Evolutionary conservation across 2,113 vertebrate genomes (phyloP).

Genomic region (Tyto alba): DNA sequence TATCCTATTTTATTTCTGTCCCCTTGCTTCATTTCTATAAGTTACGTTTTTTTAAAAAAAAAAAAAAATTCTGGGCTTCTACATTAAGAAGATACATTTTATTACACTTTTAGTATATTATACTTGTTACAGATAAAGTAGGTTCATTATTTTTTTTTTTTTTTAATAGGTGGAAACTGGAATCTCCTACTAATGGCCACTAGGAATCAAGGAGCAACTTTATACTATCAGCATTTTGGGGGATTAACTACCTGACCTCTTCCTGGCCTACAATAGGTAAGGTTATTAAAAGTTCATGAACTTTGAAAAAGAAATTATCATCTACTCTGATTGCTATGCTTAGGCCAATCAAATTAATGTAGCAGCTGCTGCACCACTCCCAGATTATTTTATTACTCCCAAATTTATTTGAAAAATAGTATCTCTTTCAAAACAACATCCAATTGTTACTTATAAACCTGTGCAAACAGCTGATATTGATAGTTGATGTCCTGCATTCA

Average conservation of each 20-base stretch:
- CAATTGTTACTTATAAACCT: not conserved
- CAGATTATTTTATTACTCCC: not conserved
- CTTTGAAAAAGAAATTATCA: not conserved
- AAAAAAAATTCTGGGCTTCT: not conserved
- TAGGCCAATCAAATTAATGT: not conserved
- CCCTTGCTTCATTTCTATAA: not conserved
- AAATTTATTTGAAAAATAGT: not conserved
- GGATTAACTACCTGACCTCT: not conserved
- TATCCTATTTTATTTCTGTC: not conserved
- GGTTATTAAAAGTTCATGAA: not conserved
- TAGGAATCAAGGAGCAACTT: not conserved
- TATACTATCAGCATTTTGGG: not conserved
- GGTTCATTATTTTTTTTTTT: not conserved
- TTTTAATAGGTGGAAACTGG: not conserved
- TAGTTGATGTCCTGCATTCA: not conserved
- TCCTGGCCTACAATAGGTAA: not conserved
- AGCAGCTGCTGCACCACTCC: not conserved
- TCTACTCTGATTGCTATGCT: not conserved
- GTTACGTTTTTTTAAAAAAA: not conserved
- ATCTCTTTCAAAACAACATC: not conserved
- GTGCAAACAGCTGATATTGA: not conserved
- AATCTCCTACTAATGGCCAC: not conserved
- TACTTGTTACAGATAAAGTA: not conserved
- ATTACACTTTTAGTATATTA: not conserved
- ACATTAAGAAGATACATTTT: not conserved